These are phyloP conservation scores for Todus mexicanus DNA, from an alignment of 2,797 vertebrate species.

Conservation along the genomic window DNA sequence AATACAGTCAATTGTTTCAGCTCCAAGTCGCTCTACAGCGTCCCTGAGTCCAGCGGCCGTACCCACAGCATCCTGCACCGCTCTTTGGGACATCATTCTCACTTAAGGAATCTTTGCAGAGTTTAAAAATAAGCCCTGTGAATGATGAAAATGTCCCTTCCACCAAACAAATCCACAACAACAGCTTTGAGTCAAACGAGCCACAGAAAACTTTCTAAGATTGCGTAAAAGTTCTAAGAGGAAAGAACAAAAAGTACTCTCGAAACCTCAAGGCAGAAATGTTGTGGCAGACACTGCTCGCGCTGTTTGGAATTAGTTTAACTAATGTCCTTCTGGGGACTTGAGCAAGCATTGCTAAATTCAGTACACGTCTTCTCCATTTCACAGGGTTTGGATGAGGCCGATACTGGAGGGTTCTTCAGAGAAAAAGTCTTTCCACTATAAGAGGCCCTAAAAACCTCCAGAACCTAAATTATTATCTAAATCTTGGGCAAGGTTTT, in stretches of 20 bases:
- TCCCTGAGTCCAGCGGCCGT: not conserved
- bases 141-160: not conserved
- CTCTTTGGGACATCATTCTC: not conserved
- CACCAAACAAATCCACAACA: not conserved
- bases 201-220: not conserved
- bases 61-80: not conserved
- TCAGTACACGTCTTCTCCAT: not conserved
- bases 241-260: slow-evolving; percentile 16
- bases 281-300: not conserved
- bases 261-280: not conserved
- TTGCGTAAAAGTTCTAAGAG: not conserved
- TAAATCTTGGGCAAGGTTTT: not conserved
- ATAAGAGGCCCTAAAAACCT: too few species aligned
- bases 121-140: slow-evolving; percentile 20
- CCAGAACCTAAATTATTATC: not conserved
- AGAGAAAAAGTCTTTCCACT: too few species aligned
- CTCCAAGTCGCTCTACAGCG: fast-evolving
- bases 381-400: not conserved
- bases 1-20: slow-evolving; percentile 15
- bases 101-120: not conserved
- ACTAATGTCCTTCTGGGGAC: not conserved
- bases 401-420: too few species aligned
- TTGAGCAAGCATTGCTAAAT: not conserved
- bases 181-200: slow-evolving; percentile 16
- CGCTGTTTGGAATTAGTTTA: not conserved